A percentile compares a stretch with the other conserved stretches of the same genome.
Evolutionary conservation across 2,113 vertebrate genomes (phyloP).

Genomic region (Neoarius graeffei): DNA sequence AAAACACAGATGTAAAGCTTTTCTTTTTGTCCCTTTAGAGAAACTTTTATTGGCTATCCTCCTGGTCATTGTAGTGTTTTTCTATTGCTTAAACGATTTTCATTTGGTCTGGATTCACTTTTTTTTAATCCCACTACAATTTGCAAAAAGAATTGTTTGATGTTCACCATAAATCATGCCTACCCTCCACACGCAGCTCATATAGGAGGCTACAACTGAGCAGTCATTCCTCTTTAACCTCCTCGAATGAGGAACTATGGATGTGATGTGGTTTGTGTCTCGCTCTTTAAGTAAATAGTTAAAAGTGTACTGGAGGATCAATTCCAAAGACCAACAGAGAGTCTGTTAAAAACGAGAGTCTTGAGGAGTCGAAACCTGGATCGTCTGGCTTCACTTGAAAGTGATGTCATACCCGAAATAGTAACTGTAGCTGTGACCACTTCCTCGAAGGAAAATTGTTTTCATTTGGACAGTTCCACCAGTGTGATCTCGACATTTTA

Average conservation of each 20-base stretch:
- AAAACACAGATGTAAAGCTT: conserved; percentile 6
- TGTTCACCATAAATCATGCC: conserved; percentile 51
- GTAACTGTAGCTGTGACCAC: conserved; percentile 67
- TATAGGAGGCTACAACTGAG: conserved; percentile 57
- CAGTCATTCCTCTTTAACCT: conserved; percentile 57
- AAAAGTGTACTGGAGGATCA: conserved; percentile 56
- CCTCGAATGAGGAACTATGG: conserved; percentile 53
- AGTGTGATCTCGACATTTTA: conserved; percentile 59
- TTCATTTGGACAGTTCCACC: conserved; percentile 64
- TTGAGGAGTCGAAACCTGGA: conserved; percentile 55
- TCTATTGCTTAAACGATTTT: neutral
- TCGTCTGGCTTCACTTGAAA: conserved; percentile 62
- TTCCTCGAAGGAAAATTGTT: conserved; percentile 65
- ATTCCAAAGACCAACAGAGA: conserved; percentile 66
- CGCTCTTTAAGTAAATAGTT: conserved; percentile 58
- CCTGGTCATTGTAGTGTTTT: neutral
- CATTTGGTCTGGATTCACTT: conserved; percentile 4
- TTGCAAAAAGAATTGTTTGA: conserved; percentile 24
- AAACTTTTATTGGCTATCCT: conserved; percentile 28
- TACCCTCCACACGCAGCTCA: conserved; percentile 40
- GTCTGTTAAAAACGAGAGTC: conserved; percentile 64
- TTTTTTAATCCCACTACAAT: conserved; percentile 17
- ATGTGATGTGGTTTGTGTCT: conserved; percentile 65
- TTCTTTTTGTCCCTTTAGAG: neutral
- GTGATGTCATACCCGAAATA: conserved; percentile 70